Evolutionary conservation across 2,888 invertebrate species (phyloP), one percentile per base, ranked within the genome.

Genomic region (Hofmannophila pseudospretella): DNA sequence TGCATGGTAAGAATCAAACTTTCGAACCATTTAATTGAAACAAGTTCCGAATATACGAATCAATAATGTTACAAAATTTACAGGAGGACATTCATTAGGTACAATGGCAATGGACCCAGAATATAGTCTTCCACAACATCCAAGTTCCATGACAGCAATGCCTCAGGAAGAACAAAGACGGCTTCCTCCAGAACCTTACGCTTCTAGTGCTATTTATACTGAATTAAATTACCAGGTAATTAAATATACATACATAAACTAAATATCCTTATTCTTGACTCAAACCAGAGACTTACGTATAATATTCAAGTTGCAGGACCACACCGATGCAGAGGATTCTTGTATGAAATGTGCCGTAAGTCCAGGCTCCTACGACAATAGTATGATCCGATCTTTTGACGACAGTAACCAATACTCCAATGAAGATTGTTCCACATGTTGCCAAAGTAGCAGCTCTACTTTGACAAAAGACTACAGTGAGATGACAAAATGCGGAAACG

Each of bases 191-290:
- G 92, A 92, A 41, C 92, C 94, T 1, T 94, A 94, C 51, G 94
- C 94, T 3, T 93, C 94, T 0, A 93, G 93, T 38, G 93, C 93
- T 36, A 86, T 86, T 57, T 86, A 86, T 42, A 84, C 85, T n/a
- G 85, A 86, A 59, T 47, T 86, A 22, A 84, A 82, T 49, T 86
- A 85, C 56, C 80, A 77, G 69, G 85, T 82, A 44, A 34, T 56
- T 51, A 42, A 16, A 31, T 23, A 28, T 20, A 35, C 28, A 14
- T 22, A 27, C 27, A 11, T 2, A n/a, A n/a, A n/a, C n/a, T n/a
- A n/a, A n/a, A 9, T 25, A 2, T 25, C 10, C 1, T 25, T 25
- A 10, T 4, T 2, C n/a, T n/a, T 9, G 9, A 25, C 4, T 9
- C 25, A 25, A 2, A 25, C 4, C 25, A 25, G 4, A 25, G 10